Evolutionary conservation across 2,888 invertebrate species (phyloP).

Genomic region (Rapana venosa): DNA sequence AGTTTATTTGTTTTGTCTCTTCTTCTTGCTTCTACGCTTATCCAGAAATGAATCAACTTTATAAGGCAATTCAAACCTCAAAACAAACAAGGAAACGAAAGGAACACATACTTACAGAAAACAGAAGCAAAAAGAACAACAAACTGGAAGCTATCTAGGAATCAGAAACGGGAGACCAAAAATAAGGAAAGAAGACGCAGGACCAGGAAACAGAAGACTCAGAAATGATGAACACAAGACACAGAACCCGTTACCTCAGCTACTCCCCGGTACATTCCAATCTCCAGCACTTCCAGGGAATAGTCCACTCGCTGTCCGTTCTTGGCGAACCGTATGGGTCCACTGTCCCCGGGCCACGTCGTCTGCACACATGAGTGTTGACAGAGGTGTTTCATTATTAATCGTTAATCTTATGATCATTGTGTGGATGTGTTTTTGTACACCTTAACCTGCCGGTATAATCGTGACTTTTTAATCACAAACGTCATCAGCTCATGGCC

Average conservation of each 20-base stretch:
- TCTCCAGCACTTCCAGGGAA: slow-evolving; percentile 62
- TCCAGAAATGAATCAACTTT: no score
- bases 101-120: not conserved
- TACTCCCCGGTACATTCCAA: slow-evolving; percentile 59
- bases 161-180: not conserved
- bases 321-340: slow-evolving; percentile 63
- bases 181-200: not conserved
- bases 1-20: no score
- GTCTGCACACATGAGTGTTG: slow-evolving; percentile 51
- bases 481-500: not conserved
- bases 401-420: not conserved
- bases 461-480: not conserved
- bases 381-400: not conserved
- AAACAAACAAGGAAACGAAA: no score
- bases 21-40: no score
- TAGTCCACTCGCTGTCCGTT: slow-evolving; percentile 63
- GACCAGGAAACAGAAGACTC: not conserved
- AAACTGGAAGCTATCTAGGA: not conserved
- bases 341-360: slow-evolving; percentile 64
- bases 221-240: not conserved
- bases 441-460: not conserved
- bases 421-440: not conserved
- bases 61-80: no score
- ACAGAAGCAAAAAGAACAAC: not conserved
- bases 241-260: slow-evolving; percentile 51